Conservation (phyloP, 2,888 invertebrate species). For the Malthinus seriepunctatus region DNA sequence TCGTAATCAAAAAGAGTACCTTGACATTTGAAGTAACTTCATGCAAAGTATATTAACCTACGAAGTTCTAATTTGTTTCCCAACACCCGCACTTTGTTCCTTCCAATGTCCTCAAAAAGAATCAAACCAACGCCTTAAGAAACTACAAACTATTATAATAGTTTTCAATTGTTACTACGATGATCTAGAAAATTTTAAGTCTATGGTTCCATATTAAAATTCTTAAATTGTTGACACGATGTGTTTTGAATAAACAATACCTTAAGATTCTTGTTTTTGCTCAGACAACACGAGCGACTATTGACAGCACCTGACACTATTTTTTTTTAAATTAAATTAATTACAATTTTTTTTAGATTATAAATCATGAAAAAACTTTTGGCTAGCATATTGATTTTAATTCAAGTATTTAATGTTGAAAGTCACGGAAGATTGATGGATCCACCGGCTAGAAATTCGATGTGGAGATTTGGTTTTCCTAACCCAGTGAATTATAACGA, state of each 20-base stretch:
- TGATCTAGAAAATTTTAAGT: neutral
- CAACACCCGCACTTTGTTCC: neutral
- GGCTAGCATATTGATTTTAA: neutral
- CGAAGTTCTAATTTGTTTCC: neutral
- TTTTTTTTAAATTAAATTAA: neutral
- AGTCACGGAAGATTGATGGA: slow-evolving; percentile 90
- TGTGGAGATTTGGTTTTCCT: slow-evolving; percentile 95
- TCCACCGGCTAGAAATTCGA: slow-evolving; percentile 89
- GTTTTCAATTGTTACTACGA: neutral
- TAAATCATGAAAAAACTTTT: slow-evolving; percentile 12
- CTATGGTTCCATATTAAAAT: slow-evolving; percentile 10
- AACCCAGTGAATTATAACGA: slow-evolving; percentile 94
- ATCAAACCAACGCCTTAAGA: neutral
- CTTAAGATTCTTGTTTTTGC: slow-evolving; percentile 6
- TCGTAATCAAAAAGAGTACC: neutral
- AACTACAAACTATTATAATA: neutral
- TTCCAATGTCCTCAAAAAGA: neutral
- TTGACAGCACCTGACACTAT: neutral
- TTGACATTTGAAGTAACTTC: slow-evolving; percentile 3
- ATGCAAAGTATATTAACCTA: neutral
- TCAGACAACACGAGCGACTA: slow-evolving; percentile 12
- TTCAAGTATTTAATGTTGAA: slow-evolving; percentile 33
- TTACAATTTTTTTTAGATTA: neutral
- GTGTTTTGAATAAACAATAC: slow-evolving; percentile 2
- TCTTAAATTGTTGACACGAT: neutral